phyloP scores from a whole-genome alignment of 1,140 invertebrate genomes.

The Hycleus cichorii region DNA sequence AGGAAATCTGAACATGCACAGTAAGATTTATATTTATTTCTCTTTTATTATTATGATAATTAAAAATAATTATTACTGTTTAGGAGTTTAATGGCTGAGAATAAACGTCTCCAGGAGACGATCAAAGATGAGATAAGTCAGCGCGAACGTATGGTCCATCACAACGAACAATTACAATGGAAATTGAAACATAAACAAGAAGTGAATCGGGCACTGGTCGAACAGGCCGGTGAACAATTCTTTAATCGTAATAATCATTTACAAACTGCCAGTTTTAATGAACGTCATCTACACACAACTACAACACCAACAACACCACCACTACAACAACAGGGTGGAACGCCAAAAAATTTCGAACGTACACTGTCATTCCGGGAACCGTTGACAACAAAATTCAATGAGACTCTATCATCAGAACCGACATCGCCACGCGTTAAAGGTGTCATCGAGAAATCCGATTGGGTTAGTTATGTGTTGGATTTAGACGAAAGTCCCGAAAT shows the following conservation, averaged over 20 bases:
- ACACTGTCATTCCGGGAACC: constrained; percentile 29
- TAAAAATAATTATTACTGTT: too few species aligned
- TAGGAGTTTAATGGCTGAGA: constrained; percentile 42
- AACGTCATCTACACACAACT: constrained; percentile 13
- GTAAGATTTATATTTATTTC: constrained; percentile 37
- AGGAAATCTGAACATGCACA: constrained; percentile 49
- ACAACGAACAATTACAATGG: constrained; percentile 83
- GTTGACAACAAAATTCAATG: constrained; percentile 16
- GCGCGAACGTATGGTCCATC: constrained; percentile 65
- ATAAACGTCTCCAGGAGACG: constrained; percentile 61
- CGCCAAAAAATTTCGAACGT: constrained; percentile 26
- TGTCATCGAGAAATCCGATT: constrained; percentile 74
- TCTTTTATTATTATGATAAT: too few species aligned
- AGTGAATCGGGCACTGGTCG: constrained; percentile 44
- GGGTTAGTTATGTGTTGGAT: constrained; percentile 74
- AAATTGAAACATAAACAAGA: constrained; percentile 71
- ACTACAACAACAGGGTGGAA: constrained; percentile 5
- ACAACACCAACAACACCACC: neutral
- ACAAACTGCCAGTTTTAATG: constrained; percentile 36
- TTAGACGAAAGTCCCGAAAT: constrained; percentile 65
- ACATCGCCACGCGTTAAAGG: constrained; percentile 63
- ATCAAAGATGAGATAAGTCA: constrained; percentile 66
- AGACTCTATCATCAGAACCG: constrained; percentile 44
- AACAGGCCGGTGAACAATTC: constrained; percentile 30
- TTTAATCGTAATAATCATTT: constrained; percentile 27